Evolutionary conservation across 2,113 vertebrate genomes (phyloP).

Genomic region (Monopterus albus): DNA sequence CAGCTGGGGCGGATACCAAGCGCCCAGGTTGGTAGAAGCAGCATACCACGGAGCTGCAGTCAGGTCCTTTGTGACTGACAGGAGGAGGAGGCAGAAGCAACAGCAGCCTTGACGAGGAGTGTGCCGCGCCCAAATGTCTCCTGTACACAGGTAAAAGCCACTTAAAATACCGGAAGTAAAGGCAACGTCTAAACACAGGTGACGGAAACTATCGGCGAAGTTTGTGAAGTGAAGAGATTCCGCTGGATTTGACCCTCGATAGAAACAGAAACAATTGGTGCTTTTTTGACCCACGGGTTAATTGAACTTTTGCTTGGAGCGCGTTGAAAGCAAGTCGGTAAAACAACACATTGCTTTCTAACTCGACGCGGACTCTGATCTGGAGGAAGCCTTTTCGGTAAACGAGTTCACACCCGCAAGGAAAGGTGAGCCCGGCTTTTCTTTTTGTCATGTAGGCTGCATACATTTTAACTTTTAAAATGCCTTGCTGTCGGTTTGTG

Average conservation of each 20-base stretch:
- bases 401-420: not conserved
- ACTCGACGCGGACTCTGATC: not conserved
- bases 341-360: not conserved
- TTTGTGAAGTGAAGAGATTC: not conserved
- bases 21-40: slow-evolving; percentile 39
- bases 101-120: not conserved
- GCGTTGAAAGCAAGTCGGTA: slow-evolving; percentile 25
- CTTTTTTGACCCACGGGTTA: too few relatives aligned
- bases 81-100: not conserved
- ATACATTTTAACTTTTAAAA: too few relatives aligned
- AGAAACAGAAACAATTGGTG: not conserved
- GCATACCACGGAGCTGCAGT: not conserved
- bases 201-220: not conserved
- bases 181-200: slow-evolving; percentile 9
- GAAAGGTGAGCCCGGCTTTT: slow-evolving; percentile 28
- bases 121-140: slow-evolving; percentile 44
- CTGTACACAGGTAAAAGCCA: slow-evolving; percentile 53
- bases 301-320: not conserved
- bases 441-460: not conserved
- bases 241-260: not conserved
- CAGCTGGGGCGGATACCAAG: not conserved
- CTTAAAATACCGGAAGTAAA: slow-evolving; percentile 23
- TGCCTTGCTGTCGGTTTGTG: too few relatives aligned
- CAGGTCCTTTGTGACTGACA: slow-evolving; percentile 28
- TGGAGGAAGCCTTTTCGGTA: slow-evolving; percentile 46